Evolutionary conservation across 2,888 invertebrate species (phyloP).

Genomic region (Acanthosoma haemorrhoidale): DNA sequence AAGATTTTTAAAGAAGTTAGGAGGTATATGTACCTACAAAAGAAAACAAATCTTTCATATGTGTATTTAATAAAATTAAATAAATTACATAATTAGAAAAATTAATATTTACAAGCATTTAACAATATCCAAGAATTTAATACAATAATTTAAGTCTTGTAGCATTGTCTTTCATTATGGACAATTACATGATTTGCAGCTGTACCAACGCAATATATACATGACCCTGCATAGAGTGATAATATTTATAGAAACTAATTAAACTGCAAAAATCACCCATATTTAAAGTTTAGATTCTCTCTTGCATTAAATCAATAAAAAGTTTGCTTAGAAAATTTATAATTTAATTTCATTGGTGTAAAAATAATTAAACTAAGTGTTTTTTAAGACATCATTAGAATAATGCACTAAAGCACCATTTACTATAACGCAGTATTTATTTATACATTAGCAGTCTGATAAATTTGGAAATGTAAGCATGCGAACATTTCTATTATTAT

Average conservation of each 20-base stretch:
- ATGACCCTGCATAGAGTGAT: slow-evolving; percentile 35
- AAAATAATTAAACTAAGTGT: background rate
- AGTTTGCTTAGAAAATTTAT: background rate
- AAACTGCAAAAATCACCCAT: background rate
- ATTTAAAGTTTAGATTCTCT: background rate
- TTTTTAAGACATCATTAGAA: background rate
- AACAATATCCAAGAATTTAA: slow-evolving; percentile 36
- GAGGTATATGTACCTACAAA: background rate
- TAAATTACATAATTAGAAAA: slow-evolving; percentile 41
- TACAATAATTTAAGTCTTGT: slow-evolving; percentile 37
- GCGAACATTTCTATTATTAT: slow-evolving; percentile 1
- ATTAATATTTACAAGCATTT: slow-evolving; percentile 39
- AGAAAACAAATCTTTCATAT: slow-evolving; percentile 33
- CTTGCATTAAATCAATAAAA: background rate
- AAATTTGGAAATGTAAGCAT: slow-evolving; percentile 5
- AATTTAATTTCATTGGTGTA: background rate
- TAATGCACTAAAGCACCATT: slow-evolving; percentile 27
- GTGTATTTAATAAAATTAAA: slow-evolving; percentile 41
- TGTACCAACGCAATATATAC: slow-evolving; percentile 33
- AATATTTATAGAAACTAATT: slow-evolving; percentile 2
- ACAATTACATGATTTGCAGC: slow-evolving; percentile 36
- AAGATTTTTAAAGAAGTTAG: too few relatives aligned
- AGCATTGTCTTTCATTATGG: slow-evolving; percentile 39
- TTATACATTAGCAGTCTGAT: slow-evolving; percentile 20
- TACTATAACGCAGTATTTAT: slow-evolving; percentile 11